Base-by-base conservation (phyloP, 2,888 invertebrate genomes). In the Dryomyza anilis region DNA sequence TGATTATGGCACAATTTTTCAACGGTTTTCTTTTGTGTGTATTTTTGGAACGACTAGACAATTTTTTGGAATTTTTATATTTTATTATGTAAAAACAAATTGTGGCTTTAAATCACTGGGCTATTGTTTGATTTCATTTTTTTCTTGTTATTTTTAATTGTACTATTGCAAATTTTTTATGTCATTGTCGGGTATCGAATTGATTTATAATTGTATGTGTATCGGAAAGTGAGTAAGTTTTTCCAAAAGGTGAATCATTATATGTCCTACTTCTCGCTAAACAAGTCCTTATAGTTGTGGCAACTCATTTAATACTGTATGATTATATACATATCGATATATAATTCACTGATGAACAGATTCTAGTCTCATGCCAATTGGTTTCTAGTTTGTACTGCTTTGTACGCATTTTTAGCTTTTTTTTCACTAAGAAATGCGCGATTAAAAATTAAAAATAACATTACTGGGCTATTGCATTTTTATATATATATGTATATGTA, bases 391-490 rank as follows among this genome's bases (percentile, higher is more conserved):
- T 68, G 63, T 68, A 65, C 66, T 64, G 33, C 55, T 16, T 33
- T 53, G 58, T n/a, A 25, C 29, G 64, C 45, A 46, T 33, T 46
- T 56, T 56, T 53, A 62, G 29, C 53, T 39, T 29, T n/a, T n/a
- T 14, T 2, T 16, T 4, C n/a, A 60, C 48, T 60, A 60, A 60
- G 61, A 53, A 53, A 46, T 50, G 57, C 66, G 66, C 45, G 63
- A 69, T 67, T 63, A 67, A 71, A 71, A 69, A 48, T 56, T 23
- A 63, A 56, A 63, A 63, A 46, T 19, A 46, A 63, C 46, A 39
- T 75, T 66, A 73, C 69, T 73, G 72, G 73, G 73, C 74, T 75
- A 75, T 74, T 74, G 74, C 69, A 64, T 70, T 68, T 36, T 36
- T 56, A 56, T 56, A 36, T 19, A 2, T 43, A 19, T 36, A 36